phyloP scores from a whole-genome alignment of 2,888 invertebrate genomes.

The Choreutis nemorana region DNA sequence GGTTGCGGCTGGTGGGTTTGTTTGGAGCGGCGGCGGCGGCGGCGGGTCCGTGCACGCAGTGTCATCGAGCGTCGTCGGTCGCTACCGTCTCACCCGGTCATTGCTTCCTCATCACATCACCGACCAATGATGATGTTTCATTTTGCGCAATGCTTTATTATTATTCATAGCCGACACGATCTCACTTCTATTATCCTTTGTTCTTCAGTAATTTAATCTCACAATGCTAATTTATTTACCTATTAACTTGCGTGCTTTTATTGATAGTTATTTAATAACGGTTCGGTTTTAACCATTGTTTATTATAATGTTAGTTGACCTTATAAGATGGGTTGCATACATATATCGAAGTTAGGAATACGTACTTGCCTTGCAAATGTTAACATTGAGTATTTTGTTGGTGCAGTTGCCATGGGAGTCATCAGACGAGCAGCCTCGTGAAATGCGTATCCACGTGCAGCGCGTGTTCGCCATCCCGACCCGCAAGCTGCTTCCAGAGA shows the following conservation, averaged over 20 bases:
- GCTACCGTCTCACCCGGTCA: conserved; percentile 47
- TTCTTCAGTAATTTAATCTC: conserved; percentile 18
- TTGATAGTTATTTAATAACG: conserved; percentile 6
- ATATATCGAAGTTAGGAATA: neutral
- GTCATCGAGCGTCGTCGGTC: no score
- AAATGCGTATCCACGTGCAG: conserved; percentile 62
- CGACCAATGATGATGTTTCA: conserved; percentile 17
- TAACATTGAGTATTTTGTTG: conserved; percentile 9
- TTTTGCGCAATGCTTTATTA: conserved; percentile 37
- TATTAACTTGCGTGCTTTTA: conserved; percentile 6
- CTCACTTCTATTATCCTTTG: conserved; percentile 37
- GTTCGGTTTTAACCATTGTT: neutral
- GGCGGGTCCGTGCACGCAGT: conserved; percentile 6
- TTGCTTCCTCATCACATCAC: conserved; percentile 44
- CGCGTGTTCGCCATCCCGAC: conserved; percentile 55
- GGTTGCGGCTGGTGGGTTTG: conserved; percentile 21
- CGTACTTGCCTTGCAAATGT: conserved; percentile 1
- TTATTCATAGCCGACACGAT: conserved; percentile 36
- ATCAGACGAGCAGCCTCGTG: conserved; percentile 52
- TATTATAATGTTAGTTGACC: neutral
- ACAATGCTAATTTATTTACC: conserved; percentile 10
- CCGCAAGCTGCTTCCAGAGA: conserved; percentile 42
- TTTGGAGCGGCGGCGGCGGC: conserved; percentile 10
- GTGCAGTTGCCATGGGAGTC: conserved; percentile 59
- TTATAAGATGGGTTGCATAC: neutral